Evolutionary conservation across 2,797 vertebrate species (phyloP).

Genomic region (Falco concolor): DNA sequence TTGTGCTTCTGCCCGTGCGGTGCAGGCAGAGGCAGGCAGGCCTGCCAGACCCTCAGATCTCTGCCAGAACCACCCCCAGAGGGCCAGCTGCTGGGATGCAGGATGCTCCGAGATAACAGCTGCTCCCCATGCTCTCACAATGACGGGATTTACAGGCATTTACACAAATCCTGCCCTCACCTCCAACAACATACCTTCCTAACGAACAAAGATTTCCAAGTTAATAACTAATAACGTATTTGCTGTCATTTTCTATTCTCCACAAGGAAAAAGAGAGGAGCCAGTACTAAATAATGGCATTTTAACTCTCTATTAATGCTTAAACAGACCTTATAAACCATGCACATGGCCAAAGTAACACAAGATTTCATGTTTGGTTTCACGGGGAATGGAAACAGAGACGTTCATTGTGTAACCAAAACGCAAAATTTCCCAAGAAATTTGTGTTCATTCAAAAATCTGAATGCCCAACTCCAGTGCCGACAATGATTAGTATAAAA

Average conservation of each 20-base stretch:
- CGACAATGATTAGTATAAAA: background rate
- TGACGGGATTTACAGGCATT: accelerated
- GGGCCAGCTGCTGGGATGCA: background rate
- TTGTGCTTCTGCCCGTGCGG: background rate
- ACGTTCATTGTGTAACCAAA: accelerated
- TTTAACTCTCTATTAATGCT: background rate
- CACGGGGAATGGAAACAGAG: background rate
- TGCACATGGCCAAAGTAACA: background rate
- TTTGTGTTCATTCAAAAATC: background rate
- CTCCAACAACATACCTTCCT: background rate
- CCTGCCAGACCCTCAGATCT: background rate
- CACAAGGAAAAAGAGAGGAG: background rate
- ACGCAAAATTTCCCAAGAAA: background rate
- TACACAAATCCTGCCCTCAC: background rate
- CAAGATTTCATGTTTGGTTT: background rate
- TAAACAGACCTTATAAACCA: background rate
- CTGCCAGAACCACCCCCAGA: background rate
- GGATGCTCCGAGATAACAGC: background rate
- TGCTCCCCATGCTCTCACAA: background rate
- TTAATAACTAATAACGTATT: background rate
- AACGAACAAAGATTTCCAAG: background rate
- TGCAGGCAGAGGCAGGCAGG: background rate
- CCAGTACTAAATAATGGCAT: background rate
- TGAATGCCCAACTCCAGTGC: background rate
- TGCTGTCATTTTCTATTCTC: background rate